Percentiles rank a stretch among this genome's conserved stretches.
These are phyloP conservation scores for Amblyjoppa fuscipennis DNA, from an alignment of 2,888 invertebrate genomes.

Conservation along the genomic window DNA sequence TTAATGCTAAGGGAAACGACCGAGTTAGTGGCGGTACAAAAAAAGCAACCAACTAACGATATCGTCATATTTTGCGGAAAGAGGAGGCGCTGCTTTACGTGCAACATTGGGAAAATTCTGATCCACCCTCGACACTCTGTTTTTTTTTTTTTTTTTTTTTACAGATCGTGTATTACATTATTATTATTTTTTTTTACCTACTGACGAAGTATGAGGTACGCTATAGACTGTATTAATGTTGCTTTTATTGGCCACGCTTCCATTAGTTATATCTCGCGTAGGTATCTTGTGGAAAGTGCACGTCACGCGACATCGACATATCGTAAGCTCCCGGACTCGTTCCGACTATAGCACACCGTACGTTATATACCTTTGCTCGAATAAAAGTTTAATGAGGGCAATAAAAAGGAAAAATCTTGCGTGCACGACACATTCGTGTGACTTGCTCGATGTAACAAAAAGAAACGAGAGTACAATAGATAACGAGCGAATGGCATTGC, in stretches of 20 bases:
- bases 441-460: constrained; percentile 62
- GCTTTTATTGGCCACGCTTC: constrained; percentile 79
- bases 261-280: constrained; percentile 77
- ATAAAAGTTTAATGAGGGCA: constrained; percentile 67
- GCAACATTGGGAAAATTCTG: constrained; percentile 21
- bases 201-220: constrained; percentile 31
- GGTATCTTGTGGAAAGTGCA: constrained; percentile 69
- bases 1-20: background rate
- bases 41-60: background rate
- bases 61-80: constrained; percentile 7
- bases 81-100: background rate
- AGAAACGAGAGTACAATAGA: constrained; percentile 59
- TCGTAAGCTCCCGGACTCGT: constrained; percentile 61
- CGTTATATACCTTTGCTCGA: constrained; percentile 57
- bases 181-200: constrained; percentile 36
- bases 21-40: background rate
- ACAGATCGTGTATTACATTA: constrained; percentile 21
- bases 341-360: constrained; percentile 18
- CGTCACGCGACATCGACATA: constrained; percentile 69
- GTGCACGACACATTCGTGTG: constrained; percentile 62
- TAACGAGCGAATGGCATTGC: constrained; percentile 56
- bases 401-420: constrained; percentile 67
- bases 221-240: constrained; percentile 67
- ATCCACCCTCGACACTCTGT: background rate
- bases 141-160: constrained; percentile 38